Evolutionary conservation across 2,888 invertebrate genomes (phyloP).

Genomic region (Cetonia aurata): DNA sequence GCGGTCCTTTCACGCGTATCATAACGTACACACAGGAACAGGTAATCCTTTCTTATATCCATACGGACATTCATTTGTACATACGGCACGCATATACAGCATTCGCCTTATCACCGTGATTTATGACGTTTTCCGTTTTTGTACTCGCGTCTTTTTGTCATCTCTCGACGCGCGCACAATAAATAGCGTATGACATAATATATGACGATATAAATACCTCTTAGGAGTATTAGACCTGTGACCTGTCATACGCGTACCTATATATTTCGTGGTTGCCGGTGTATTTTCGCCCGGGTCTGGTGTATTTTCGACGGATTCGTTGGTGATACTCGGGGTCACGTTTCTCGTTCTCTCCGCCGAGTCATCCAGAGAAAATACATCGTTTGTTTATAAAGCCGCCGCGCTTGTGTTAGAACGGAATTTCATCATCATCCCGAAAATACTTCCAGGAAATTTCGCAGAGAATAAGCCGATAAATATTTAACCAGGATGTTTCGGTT

Average conservation of each 20-base stretch:
- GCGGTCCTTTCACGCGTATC: conserved; percentile 22
- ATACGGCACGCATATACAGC: neutral
- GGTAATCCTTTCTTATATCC: conserved; percentile 50
- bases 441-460: conserved; percentile 13
- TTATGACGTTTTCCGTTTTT: conserved; percentile 47
- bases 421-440: conserved; percentile 26
- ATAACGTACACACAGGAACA: conserved; percentile 20
- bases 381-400: conserved; percentile 33
- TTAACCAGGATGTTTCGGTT: conserved; percentile 13
- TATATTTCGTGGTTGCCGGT: conserved; percentile 31
- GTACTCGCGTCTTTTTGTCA: conserved; percentile 42
- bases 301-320: conserved; percentile 15
- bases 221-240: conserved; percentile 43
- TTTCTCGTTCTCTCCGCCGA: conserved; percentile 22
- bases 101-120: conserved; percentile 49
- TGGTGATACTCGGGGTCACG: conserved; percentile 32
- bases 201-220: conserved; percentile 45
- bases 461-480: conserved; percentile 28
- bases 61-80: conserved; percentile 8
- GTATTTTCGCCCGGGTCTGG: conserved; percentile 32
- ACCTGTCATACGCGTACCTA: conserved; percentile 38
- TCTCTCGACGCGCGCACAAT: conserved; percentile 37
- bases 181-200: conserved; percentile 44
- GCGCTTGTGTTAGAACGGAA: conserved; percentile 26
- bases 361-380: conserved; percentile 8